Evolutionary conservation across 2,113 vertebrate species (phyloP), one percentile per base, ranked within the genome.

Genomic region (Deroptyus accipitrinus): DNA sequence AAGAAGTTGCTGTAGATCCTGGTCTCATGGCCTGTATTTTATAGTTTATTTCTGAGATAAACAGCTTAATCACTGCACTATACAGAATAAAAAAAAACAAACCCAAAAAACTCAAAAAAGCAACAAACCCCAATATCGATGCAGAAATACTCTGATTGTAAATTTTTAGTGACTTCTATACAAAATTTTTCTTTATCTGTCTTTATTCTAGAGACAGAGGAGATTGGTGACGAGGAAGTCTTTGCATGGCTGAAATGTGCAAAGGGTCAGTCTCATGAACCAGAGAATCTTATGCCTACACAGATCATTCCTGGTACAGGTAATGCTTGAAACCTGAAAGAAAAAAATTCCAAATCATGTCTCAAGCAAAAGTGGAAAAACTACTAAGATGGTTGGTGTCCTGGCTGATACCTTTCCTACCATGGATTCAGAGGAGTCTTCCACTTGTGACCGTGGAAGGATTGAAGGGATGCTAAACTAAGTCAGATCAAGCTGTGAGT

Each of bases 261-360:
- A 46, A 99, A 99, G 97, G 99, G 99, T 44, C 99, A 99, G 90
- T 98, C 99, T 76, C 99, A 99, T 54, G 99, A 99, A 96, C 99
- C 99, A 87, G 99, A 99, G 96, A 99, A 99, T 97, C 99, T 99
- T 88, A 99, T 99, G 99, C 99, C 99, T 17, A 99, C 99, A 22
- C 99, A 99, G 97, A 99, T 99, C 94, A 99, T 99, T 97, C 99
- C 99, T 91, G 99, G 99, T 81, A 99, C 99, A 98, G 99, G 99
- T 99, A 98, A 98, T 85, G 70, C 41, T 88, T 96, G 25, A 92
- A 88, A 79, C 8, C 9, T 42, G 14, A 64, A 90, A 74, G 46
- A 30, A 94, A 44, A 59, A 80, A 42, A 64, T 24, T 59, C 11
- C 6, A 22, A 13, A 19, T 74, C 84, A 70, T 46, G 3, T 80